These are phyloP conservation scores for Pristionchus maxplancki DNA, from an alignment of 2,888 invertebrate species.

Conservation along the genomic window DNA sequence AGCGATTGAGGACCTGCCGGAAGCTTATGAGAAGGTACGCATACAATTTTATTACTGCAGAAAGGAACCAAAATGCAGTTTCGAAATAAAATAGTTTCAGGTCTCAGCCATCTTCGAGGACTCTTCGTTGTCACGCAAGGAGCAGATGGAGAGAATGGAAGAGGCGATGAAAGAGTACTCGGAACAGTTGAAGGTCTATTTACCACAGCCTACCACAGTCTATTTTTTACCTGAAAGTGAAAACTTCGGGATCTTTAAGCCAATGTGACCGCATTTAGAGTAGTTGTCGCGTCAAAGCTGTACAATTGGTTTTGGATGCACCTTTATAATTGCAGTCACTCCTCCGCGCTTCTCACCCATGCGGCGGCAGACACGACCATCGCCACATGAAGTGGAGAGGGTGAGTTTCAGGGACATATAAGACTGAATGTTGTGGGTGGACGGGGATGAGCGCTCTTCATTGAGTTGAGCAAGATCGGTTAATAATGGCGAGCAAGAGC, in stretches of 20 bases:
- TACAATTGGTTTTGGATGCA: too few species aligned
- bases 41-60: too few species aligned
- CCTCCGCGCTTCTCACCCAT: neutral
- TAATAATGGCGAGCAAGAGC: too few species aligned
- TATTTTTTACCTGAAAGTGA: too few species aligned
- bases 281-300: too few species aligned
- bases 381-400: neutral
- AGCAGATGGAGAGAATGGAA: neutral
- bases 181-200: neutral
- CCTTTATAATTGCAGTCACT: neutral
- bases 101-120: neutral
- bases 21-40: neutral
- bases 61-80: neutral
- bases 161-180: neutral
- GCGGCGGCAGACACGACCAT: neutral
- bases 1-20: neutral
- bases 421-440: too few species aligned
- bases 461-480: neutral
- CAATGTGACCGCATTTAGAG: too few species aligned
- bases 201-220: too few species aligned
- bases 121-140: neutral
- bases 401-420: neutral
- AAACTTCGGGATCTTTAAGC: too few species aligned
- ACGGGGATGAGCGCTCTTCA: neutral
- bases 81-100: neutral